Base-by-base conservation (phyloP, 92 coral and sea anemone species). In the Parazoanthus atlanticus region DNA sequence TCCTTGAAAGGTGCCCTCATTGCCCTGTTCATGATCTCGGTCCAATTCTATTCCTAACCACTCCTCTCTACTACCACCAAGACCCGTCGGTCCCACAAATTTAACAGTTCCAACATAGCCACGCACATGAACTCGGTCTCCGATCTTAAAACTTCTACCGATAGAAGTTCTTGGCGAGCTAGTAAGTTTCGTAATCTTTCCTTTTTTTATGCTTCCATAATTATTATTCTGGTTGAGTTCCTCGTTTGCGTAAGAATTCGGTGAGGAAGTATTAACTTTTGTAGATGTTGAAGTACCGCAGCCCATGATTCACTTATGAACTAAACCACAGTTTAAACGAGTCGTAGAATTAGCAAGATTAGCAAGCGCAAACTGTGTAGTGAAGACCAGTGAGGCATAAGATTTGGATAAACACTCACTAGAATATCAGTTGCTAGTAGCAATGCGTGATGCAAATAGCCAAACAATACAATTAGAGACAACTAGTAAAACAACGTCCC, bases 11-110 rank as follows among this genome's bases (percentile, higher is more conserved):
- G 47, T 31, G 6, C 94, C 94, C 10, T 92, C 85, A 28, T 92
- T 89, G 3, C 94, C 94, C 32, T 92, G 94, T 1, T 86, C 86
- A 29, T 89, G 80, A 28, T 74, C 92, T 38, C 85, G 87, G 52
- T 92, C 94, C 90, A 89, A 71, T 25, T 92, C 94, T 5, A 92
- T 92, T n/a, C 94, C 94, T 12, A 92, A 65, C 94, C 94, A 92
- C 34, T 86, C 90, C 43, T 91, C 94, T 49, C 81, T 84, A 31
- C 78, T 84, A 6, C 87, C 87, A 1, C 94, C 94, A 36, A 92
- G 79, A 36, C 88, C 94, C 3, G 92, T 92, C 10, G 92, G 88
- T 0, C 94, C 94, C 12, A 90, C 66, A 70, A 89, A 92, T 77
- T 89, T 92, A 15, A 92, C 89, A 1, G 90, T 92, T 33, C 94